Percentiles rank a stretch among this genome's conserved stretches.
phyloP scores from a whole-genome alignment of 2,888 invertebrate genomes.

The Mycogona germanica region DNA sequence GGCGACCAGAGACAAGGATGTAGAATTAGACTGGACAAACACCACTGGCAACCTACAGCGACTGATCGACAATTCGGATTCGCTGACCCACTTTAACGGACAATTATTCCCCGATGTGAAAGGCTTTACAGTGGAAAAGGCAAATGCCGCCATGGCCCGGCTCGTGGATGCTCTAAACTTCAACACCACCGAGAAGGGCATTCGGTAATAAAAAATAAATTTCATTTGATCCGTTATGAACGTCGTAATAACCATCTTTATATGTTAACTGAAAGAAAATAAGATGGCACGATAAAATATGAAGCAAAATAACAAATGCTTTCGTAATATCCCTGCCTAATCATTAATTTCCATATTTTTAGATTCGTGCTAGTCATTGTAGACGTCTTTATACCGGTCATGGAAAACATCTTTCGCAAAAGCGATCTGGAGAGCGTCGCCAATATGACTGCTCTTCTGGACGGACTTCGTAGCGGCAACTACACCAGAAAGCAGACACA shows the following conservation, averaged over 20 bases:
- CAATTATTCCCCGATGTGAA: slow-evolving; percentile 12
- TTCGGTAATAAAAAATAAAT: slow-evolving; percentile 1
- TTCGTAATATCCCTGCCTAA: too few species aligned
- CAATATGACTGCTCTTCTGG: slow-evolving; percentile 5
- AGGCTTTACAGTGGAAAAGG: slow-evolving; percentile 13
- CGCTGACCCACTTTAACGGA: slow-evolving; percentile 7
- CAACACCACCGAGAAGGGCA: slow-evolving; percentile 3
- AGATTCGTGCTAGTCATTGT: slow-evolving; percentile 9
- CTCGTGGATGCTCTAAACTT: slow-evolving; percentile 4
- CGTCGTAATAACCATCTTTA: too few species aligned
- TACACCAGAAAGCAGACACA: not conserved
- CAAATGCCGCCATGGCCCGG: slow-evolving; percentile 1
- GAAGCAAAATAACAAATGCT: not conserved
- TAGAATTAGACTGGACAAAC: slow-evolving; percentile 5
- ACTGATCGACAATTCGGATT: slow-evolving; percentile 2
- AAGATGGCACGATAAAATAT: not conserved
- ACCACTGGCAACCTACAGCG: not conserved
- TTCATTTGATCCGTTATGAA: not conserved
- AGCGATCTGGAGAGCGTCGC: not conserved
- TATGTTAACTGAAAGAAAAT: not conserved
- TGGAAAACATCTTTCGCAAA: slow-evolving; percentile 8
- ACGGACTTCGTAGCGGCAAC: not conserved
- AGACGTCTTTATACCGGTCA: slow-evolving; percentile 11
- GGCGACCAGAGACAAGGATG: slow-evolving; percentile 1
- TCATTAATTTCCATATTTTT: not conserved